Conservation (phyloP, 2,797 vertebrate genomes). For the Limosa lapponica region DNA sequence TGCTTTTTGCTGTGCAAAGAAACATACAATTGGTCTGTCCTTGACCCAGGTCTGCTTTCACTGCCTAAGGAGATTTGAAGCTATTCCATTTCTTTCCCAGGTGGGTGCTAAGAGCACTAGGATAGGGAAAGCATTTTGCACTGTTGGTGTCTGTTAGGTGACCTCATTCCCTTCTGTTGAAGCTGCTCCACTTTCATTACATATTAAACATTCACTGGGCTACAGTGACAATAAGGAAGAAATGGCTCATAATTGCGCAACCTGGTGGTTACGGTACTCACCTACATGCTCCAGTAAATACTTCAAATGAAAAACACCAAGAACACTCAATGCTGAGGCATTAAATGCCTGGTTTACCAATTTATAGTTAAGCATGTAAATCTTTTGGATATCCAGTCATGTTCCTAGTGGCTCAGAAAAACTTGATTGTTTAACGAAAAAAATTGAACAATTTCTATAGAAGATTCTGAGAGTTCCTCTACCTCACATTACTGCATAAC, state of each 20-base stretch:
- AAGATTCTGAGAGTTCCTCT: neutral
- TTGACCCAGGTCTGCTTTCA: neutral
- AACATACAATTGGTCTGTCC: neutral
- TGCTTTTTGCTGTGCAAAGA: neutral
- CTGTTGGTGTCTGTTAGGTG: neutral
- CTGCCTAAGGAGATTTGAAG: neutral
- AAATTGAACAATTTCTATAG: neutral
- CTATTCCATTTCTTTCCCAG: neutral
- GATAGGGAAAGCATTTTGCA: neutral
- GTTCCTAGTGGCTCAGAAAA: neutral
- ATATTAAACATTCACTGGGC: neutral
- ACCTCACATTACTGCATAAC: neutral
- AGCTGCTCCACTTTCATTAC: neutral
- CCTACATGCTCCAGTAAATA: neutral
- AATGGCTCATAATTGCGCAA: neutral
- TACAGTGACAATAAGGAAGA: neutral
- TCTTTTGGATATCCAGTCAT: neutral
- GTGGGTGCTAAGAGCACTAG: neutral
- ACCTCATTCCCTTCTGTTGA: neutral
- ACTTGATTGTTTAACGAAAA: neutral
- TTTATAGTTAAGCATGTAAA: neutral
- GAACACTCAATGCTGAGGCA: neutral
- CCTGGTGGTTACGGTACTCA: neutral
- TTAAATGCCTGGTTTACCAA: neutral
- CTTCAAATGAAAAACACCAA: neutral